Conservation (phyloP, 2,113 vertebrate species). For the Zosterops pallidus region DNA sequence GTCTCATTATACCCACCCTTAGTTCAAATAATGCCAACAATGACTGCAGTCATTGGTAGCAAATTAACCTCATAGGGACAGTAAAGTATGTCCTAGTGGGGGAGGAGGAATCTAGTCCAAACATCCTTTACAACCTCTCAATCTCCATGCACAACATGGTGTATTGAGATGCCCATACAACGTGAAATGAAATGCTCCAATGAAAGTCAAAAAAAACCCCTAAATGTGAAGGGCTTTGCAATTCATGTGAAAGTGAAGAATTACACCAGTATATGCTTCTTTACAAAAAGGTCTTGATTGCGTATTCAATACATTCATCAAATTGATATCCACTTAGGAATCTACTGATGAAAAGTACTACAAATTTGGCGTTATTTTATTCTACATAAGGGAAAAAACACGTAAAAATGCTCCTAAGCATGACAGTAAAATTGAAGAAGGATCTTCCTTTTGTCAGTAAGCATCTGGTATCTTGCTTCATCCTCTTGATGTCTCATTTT, state of each 20-base stretch:
- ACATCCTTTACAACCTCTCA: background rate
- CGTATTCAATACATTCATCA: background rate
- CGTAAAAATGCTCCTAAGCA: background rate
- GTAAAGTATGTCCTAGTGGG: background rate
- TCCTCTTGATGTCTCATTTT: constrained; percentile 8
- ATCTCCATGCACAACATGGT: background rate
- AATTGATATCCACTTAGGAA: background rate
- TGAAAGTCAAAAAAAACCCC: background rate
- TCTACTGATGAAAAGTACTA: background rate
- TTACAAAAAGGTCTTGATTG: background rate
- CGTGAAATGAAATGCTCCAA: background rate
- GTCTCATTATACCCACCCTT: background rate
- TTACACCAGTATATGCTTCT: background rate
- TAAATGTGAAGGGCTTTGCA: background rate
- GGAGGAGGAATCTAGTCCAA: background rate
- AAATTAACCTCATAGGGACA: background rate
- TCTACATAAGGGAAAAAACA: background rate
- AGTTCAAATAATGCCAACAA: background rate
- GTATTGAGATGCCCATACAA: background rate
- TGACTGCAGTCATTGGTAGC: background rate
- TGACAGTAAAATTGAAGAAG: background rate
- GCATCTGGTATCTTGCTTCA: background rate
- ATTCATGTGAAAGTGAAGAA: background rate
- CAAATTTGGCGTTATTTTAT: background rate
- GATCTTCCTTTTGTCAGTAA: background rate